Conservation (phyloP, 2,797 vertebrate species). For the Cephalopachus bancanus region DNA sequence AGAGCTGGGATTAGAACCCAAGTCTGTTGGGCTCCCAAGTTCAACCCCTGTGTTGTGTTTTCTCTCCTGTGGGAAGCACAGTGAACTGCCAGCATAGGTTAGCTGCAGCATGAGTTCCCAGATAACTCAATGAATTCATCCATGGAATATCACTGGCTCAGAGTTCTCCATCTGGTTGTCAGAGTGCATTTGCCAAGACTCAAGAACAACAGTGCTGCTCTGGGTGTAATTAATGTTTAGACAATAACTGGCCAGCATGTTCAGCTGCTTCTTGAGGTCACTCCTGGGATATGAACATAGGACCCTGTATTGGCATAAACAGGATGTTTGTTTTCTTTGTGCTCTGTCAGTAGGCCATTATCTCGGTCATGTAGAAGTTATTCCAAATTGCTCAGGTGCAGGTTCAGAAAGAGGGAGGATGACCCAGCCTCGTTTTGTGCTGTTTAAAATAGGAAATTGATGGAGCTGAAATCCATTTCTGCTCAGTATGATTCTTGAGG, state of each 20-base stretch:
- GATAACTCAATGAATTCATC: slow-evolving; percentile 40
- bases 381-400: slow-evolving; percentile 59
- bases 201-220: slow-evolving; percentile 75
- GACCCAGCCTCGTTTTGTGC: slow-evolving; percentile 1
- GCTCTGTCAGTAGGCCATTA: slow-evolving; percentile 63
- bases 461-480: slow-evolving; percentile 68
- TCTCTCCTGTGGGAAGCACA: slow-evolving; percentile 20
- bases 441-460: slow-evolving; percentile 74
- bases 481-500: slow-evolving; percentile 54
- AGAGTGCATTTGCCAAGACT: slow-evolving; percentile 77
- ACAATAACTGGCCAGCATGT: slow-evolving; percentile 73
- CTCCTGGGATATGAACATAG: slow-evolving; percentile 75
- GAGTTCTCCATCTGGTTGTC: slow-evolving; percentile 74
- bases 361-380: slow-evolving; percentile 66
- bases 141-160: neutral
- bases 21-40: neutral
- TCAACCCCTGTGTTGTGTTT: slow-evolving; percentile 16
- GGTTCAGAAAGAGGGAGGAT: slow-evolving; percentile 15
- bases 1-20: slow-evolving; percentile 51
- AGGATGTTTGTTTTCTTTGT: slow-evolving; percentile 77
- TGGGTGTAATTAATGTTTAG: slow-evolving; percentile 80
- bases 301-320: slow-evolving; percentile 66
- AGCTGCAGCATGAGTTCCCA: neutral
- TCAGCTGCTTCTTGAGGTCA: slow-evolving; percentile 82
- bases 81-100: slow-evolving; percentile 48